Evolutionary conservation across 2,888 invertebrate genomes (phyloP).

Genomic region (Lithophane socia): DNA sequence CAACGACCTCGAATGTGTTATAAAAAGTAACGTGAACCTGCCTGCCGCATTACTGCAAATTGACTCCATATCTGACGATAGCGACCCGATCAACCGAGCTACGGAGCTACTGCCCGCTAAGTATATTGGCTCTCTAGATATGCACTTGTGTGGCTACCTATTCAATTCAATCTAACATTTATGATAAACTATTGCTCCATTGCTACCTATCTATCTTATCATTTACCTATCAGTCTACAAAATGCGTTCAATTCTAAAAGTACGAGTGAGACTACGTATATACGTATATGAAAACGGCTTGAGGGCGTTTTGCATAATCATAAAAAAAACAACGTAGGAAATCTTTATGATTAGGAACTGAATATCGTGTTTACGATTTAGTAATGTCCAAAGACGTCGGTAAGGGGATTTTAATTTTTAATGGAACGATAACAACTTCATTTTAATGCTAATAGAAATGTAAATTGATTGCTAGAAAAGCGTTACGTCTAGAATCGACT

Average conservation of each 20-base stretch:
- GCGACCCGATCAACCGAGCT: constrained; percentile 57
- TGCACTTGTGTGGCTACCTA: constrained; percentile 52
- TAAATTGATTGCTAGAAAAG: constrained; percentile 30
- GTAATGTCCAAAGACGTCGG: constrained; percentile 39
- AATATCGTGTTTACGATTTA: constrained; percentile 50
- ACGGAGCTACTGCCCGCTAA: constrained; percentile 61
- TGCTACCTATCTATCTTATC: constrained; percentile 32
- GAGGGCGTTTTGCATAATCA: constrained; percentile 36
- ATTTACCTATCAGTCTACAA: constrained; percentile 24
- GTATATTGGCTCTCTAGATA: constrained; percentile 68
- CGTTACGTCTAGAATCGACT: constrained; percentile 18
- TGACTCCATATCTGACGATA: constrained; percentile 84
- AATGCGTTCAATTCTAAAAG: constrained; percentile 14
- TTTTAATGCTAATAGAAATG: constrained; percentile 52
- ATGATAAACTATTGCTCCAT: constrained; percentile 34
- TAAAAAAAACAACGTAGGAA: constrained; percentile 33
- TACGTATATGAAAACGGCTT: constrained; percentile 9
- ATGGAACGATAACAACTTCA: constrained; percentile 48
- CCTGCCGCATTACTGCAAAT: constrained; percentile 85
- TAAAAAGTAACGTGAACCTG: constrained; percentile 87
- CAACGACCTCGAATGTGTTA: constrained; percentile 79
- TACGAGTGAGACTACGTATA: background rate
- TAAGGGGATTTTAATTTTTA: constrained; percentile 52
- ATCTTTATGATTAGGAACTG: constrained; percentile 37
- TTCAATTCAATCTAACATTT: constrained; percentile 46